Conservation (phyloP, 2,113 vertebrate genomes). For the Trogon melanurus region DNA sequence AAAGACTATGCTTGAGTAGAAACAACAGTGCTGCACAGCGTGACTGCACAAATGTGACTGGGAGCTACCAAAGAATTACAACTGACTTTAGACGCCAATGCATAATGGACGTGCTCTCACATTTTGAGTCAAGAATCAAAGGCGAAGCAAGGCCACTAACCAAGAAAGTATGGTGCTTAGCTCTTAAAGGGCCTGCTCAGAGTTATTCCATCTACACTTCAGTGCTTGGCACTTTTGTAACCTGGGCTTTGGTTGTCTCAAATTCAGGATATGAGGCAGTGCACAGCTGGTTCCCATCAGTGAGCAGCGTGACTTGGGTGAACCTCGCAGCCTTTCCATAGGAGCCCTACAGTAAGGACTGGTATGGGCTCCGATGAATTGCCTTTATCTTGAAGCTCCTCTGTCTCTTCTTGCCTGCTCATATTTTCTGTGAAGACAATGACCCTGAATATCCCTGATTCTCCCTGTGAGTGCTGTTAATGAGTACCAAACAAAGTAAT, state of each 20-base stretch:
- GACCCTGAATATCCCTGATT: background rate
- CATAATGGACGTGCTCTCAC: background rate
- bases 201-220: background rate
- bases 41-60: background rate
- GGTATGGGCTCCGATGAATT: background rate
- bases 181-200: background rate
- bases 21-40: background rate
- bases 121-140: background rate
- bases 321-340: background rate
- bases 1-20: background rate
- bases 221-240: background rate
- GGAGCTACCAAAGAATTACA: background rate
- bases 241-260: background rate
- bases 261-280: accelerated
- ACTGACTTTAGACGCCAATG: background rate
- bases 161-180: background rate
- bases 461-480: background rate
- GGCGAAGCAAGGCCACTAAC: background rate
- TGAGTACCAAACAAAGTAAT: background rate
- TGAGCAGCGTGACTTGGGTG: background rate
- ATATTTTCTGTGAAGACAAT: background rate
- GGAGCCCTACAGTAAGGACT: background rate
- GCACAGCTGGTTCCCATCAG: background rate
- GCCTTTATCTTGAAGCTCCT: background rate
- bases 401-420: background rate